These are phyloP conservation scores for Ennomos fuscantarius DNA, from an alignment of 2,888 invertebrate species.

Conservation along the genomic window DNA sequence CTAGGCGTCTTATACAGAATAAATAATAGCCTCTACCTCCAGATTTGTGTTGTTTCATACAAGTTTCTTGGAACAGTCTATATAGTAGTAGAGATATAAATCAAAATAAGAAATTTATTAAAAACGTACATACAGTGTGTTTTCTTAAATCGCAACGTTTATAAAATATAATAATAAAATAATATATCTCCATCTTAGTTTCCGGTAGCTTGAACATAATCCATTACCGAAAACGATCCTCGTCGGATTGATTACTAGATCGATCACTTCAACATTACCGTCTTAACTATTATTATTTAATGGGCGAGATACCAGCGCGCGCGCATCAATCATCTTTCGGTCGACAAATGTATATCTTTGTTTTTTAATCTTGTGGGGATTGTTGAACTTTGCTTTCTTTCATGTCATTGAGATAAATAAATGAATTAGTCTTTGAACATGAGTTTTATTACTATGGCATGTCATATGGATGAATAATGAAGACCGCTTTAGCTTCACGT, in stretches of 20 bases:
- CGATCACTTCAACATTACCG: slow-evolving; percentile 69
- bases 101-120: too few relatives aligned
- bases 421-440: slow-evolving; percentile 44
- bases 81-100: too few relatives aligned
- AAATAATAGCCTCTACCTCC: too few relatives aligned
- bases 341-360: slow-evolving; percentile 72
- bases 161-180: slow-evolving; percentile 34
- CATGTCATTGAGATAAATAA: slow-evolving; percentile 55
- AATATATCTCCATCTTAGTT: slow-evolving; percentile 55
- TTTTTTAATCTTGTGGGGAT: slow-evolving; percentile 56
- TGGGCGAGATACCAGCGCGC: slow-evolving; percentile 72
- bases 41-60: too few relatives aligned
- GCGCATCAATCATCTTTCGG: slow-evolving; percentile 77
- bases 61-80: too few relatives aligned
- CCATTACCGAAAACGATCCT: slow-evolving; percentile 74
- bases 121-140: too few relatives aligned
- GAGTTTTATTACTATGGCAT: slow-evolving; percentile 23
- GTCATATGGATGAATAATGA: slow-evolving; percentile 25
- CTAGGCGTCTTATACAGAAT: too few relatives aligned
- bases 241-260: slow-evolving; percentile 80
- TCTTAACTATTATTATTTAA: slow-evolving; percentile 83
- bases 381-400: slow-evolving; percentile 60
- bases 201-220: slow-evolving; percentile 77
- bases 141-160: neutral
- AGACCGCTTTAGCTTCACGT: slow-evolving; percentile 9